Conservation (phyloP, 1,140 invertebrate species). For the Reticulitermes speratus region DNA sequence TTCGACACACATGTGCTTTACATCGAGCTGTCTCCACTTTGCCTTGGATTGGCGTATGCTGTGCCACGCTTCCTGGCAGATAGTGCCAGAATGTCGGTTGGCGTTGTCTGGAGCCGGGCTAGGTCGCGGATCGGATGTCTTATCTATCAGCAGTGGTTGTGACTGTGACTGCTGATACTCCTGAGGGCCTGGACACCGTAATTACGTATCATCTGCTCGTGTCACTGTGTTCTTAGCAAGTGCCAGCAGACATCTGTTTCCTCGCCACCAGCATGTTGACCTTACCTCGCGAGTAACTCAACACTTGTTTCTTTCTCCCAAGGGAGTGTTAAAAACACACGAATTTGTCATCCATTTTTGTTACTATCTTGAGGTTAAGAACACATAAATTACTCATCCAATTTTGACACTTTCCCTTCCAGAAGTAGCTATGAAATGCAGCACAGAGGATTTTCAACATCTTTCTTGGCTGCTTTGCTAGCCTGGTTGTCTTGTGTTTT, state of each 20-base stretch:
- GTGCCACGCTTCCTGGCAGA: background rate
- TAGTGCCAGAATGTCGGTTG: background rate
- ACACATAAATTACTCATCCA: background rate
- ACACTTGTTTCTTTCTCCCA: background rate
- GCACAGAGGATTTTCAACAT: too few species aligned
- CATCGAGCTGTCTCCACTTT: too few species aligned
- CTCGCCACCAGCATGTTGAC: too few species aligned
- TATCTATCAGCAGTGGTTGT: background rate
- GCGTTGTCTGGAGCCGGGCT: background rate
- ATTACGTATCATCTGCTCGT: background rate
- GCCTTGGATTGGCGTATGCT: background rate
- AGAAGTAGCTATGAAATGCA: too few species aligned
- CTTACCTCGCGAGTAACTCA: background rate
- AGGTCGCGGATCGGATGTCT: background rate
- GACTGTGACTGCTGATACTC: too few species aligned
- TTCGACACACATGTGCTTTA: too few species aligned
- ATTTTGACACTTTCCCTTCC: background rate
- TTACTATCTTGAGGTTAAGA: background rate
- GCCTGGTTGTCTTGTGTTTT: too few species aligned
- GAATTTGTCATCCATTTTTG: slow-evolving; percentile 1
- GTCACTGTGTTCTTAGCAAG: background rate
- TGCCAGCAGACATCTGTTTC: too few species aligned
- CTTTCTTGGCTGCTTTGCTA: too few species aligned
- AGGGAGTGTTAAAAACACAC: background rate
- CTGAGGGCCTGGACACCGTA: too few species aligned